Conservation (phyloP, 2,113 vertebrate genomes). For the Eubucco bourcierii region DNA sequence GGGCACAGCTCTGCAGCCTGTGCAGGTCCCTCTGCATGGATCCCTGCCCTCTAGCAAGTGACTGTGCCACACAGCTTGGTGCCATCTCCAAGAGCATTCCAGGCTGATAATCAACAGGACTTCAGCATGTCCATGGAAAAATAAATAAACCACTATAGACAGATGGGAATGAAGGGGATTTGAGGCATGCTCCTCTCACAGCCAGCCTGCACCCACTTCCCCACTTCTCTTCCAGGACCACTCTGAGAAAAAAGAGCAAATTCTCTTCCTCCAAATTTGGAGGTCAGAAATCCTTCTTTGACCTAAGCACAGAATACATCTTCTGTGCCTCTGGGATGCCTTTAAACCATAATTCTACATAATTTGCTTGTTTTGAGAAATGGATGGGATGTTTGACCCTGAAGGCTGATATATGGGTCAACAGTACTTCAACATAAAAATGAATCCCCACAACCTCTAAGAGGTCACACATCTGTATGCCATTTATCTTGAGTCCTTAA, state of each 20-base stretch:
- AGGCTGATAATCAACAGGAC: not conserved
- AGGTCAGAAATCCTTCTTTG: not conserved
- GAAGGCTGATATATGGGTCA: not conserved
- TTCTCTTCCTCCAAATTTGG: not conserved
- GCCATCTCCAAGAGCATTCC: not conserved
- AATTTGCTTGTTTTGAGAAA: conserved; percentile 2
- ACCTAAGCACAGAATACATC: not conserved
- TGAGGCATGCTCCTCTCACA: not conserved
- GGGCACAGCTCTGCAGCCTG: too few relatives aligned
- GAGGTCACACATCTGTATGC: not conserved
- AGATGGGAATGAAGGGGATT: not conserved
- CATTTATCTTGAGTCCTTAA: not conserved
- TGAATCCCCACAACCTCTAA: not conserved
- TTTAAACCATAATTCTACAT: not conserved
- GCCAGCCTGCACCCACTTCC: not conserved
- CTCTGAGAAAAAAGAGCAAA: not conserved
- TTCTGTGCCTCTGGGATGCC: not conserved
- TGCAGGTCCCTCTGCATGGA: too few relatives aligned
- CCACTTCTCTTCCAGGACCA: not conserved
- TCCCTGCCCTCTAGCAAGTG: too few relatives aligned
- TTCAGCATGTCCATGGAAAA: not conserved
- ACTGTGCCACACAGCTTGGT: too few relatives aligned
- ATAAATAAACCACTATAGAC: not conserved
- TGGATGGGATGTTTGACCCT: not conserved
- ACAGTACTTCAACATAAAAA: not conserved